Conservation (phyloP, 2,113 vertebrate species). For the Budorcas taxicolor region DNA sequence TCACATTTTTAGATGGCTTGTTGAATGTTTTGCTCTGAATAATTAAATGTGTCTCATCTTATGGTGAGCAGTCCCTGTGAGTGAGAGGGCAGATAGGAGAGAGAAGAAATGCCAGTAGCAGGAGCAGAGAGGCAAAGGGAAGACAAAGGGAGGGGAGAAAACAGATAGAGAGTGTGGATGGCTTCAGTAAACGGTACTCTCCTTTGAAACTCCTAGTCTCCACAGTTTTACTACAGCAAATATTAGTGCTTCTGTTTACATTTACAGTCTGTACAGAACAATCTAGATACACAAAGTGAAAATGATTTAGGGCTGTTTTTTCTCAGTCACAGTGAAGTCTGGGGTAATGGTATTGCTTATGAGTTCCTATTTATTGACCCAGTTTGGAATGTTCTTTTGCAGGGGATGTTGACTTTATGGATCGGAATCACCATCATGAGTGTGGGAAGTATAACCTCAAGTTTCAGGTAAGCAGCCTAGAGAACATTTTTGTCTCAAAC, state of each 20-base stretch:
- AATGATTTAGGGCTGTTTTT: not conserved
- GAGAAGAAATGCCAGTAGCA: not conserved
- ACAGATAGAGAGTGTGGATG: not conserved
- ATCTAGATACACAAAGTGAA: not conserved
- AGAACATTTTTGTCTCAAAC: not conserved
- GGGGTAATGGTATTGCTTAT: not conserved
- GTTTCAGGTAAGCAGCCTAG: not conserved
- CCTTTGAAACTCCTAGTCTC: not conserved
- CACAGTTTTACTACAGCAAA: not conserved
- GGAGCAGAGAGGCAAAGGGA: not conserved
- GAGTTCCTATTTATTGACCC: not conserved
- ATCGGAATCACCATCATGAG: not conserved
- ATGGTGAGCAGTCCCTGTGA: not conserved
- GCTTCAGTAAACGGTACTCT: not conserved
- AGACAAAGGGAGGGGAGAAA: not conserved
- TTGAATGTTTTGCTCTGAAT: not conserved
- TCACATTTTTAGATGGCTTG: constrained; percentile 13
- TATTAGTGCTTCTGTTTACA: not conserved
- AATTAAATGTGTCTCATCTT: not conserved
- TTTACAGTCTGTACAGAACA: not conserved
- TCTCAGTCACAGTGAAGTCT: not conserved
- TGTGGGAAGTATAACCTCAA: not conserved
- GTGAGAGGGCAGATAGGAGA: not conserved
- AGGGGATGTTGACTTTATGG: not conserved
- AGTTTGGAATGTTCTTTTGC: not conserved